Evolutionary conservation across 2,888 invertebrate genomes (phyloP).

Genomic region (Taenaris catops): DNA sequence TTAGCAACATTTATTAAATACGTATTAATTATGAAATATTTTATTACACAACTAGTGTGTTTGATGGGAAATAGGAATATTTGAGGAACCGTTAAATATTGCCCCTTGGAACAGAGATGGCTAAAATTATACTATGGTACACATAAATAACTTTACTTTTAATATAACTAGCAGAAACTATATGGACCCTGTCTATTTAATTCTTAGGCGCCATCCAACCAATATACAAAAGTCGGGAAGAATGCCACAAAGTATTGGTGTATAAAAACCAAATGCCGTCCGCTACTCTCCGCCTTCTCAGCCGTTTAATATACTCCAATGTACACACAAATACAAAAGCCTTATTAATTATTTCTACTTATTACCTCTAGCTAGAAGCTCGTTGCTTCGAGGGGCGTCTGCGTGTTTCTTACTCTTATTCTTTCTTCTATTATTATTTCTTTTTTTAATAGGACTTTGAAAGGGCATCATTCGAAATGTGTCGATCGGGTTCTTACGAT

Average conservation of each 20-base stretch:
- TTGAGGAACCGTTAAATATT: neutral
- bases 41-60: no score
- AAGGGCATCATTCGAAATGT: no score
- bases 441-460: no score
- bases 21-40: no score
- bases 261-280: conserved; percentile 77
- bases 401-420: neutral
- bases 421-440: no score
- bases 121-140: neutral
- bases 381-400: no score
- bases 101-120: neutral
- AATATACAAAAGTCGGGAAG: conserved; percentile 72
- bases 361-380: no score
- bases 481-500: no score
- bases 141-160: no score
- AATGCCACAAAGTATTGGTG: conserved; percentile 78
- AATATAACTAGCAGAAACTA: no score
- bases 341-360: conserved; percentile 14
- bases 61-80: no score
- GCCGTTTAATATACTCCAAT: conserved; percentile 70
- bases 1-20: no score
- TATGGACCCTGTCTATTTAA: conserved; percentile 29
- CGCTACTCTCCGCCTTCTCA: conserved; percentile 55
- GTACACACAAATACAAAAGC: conserved; percentile 40
- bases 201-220: conserved; percentile 35